phyloP scores from a whole-genome alignment of 2,797 vertebrate species.

The Sebastes jordani region DNA sequence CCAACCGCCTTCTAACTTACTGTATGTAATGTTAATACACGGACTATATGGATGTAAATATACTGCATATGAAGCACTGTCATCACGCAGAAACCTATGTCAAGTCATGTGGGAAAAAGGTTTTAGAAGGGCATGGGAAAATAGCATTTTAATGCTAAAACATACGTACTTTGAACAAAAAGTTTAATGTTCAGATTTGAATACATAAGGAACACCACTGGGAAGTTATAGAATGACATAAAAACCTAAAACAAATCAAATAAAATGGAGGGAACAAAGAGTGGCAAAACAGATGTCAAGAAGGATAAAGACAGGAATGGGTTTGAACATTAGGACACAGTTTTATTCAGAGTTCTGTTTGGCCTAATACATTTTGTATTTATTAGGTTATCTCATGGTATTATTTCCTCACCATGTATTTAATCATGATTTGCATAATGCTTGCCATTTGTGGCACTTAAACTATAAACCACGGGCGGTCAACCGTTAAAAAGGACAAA shows the following conservation, averaged over 20 bases:
- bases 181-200: fast-evolving
- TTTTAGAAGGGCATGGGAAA: too few relatives aligned
- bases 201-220: too few relatives aligned
- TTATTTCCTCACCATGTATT: conserved; percentile 30
- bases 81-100: too few relatives aligned
- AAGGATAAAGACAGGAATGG: not conserved
- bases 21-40: too few relatives aligned
- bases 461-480: conserved; percentile 37
- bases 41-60: too few relatives aligned
- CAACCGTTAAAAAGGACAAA: conserved; percentile 36
- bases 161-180: too few relatives aligned
- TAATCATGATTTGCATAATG: conserved; percentile 49
- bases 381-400: conserved; percentile 17
- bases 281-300: not conserved
- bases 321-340: not conserved
- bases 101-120: too few relatives aligned
- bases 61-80: too few relatives aligned
- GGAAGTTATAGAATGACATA: too few relatives aligned
- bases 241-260: too few relatives aligned
- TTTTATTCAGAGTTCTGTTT: not conserved
- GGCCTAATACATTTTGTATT: conserved; percentile 5
- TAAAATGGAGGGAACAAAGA: not conserved
- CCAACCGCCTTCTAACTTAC: too few relatives aligned
- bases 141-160: too few relatives aligned
- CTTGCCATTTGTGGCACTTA: conserved; percentile 30